phyloP scores from a whole-genome alignment of 92 coral and sea anemone species.

The Ricordea florida region DNA sequence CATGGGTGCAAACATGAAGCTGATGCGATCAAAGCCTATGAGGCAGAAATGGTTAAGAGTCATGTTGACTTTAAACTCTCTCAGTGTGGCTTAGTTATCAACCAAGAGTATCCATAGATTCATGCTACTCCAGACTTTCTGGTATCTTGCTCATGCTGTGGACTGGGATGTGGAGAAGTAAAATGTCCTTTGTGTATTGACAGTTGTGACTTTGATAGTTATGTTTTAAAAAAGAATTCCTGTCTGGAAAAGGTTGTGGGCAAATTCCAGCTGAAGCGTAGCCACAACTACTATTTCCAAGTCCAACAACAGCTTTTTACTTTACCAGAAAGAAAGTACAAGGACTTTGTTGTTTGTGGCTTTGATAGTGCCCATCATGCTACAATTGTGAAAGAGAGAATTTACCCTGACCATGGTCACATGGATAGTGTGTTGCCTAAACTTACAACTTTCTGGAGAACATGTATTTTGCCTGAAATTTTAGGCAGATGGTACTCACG shows the following conservation, averaged over 20 bases:
- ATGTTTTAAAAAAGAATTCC: conserved; percentile 30
- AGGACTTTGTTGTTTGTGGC: conserved; percentile 50
- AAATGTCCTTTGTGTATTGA: conserved; percentile 34
- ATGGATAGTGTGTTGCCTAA: conserved; percentile 52
- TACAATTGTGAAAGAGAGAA: conserved; percentile 52
- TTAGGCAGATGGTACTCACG: conserved; percentile 70
- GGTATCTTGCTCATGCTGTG: conserved; percentile 51
- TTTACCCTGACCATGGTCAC: conserved; percentile 43
- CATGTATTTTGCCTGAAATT: conserved; percentile 62
- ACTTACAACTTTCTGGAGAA: conserved; percentile 45
- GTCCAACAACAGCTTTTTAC: conserved; percentile 51
- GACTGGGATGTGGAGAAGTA: conserved; percentile 54
- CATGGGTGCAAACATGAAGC: conserved; percentile 60
- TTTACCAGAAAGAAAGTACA: conserved; percentile 8
- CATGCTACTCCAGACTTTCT: conserved; percentile 23
- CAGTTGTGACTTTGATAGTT: conserved; percentile 37
- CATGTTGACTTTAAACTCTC: not conserved
- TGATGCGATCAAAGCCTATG: conserved; percentile 35
- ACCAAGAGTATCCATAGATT: conserved; percentile 5
- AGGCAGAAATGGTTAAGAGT: conserved; percentile 10
- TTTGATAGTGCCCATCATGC: conserved; percentile 12
- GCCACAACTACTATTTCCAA: conserved; percentile 36
- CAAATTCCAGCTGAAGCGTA: conserved; percentile 16
- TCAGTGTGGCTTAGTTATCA: not conserved
- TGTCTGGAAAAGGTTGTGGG: conserved; percentile 40